Base-by-base conservation (phyloP, 2,888 invertebrate species). In the Pantelozetes paolii region DNA sequence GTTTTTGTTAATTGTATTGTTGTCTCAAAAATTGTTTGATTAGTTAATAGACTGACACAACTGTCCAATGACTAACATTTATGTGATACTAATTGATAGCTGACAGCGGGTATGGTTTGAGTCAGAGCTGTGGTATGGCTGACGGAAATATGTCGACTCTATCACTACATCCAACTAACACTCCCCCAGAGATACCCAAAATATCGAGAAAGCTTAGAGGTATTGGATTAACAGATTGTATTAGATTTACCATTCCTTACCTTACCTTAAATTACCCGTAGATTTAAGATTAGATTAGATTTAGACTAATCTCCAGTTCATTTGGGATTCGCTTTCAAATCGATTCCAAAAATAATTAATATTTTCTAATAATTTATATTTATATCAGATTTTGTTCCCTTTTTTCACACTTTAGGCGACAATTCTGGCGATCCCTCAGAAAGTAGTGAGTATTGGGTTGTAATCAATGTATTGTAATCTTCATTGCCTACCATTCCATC, bases 171-270 rank as follows among this genome's bases (percentile, higher is more conserved):
- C 93, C 94, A 87, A 93, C 94, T 87, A 94, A 93, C 88, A 94
- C 94, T 87, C 94, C 94, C 88, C 94, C 94, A 89, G 94, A 94
- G 90, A 91, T 94, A 88, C 94, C 94, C 88, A 94, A 94, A 90
- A 91, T 92, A 90, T 92, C 92, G 89, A 93, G 64, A 64, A 64
- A 93, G 90, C 90, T 92, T 86, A 89, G 93, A 92, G 93, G 93
- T 92, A 87, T 50, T 40, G 32, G n/a, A n/a, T n/a, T n/a, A n/a
- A n/a, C n/a, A n/a, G n/a, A 75, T 72, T n/a, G 23, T 15, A 72
- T 70, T 76, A 40, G 28, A 54, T 75, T 28, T 23, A 57, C 18
- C 54, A 28, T 72, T 69, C 54, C 32, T 59, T n/a, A n/a, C n/a
- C n/a, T n/a, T n/a, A n/a, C n/a, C n/a, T n/a, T n/a, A n/a, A n/a